Percentiles rank a stretch among this genome's conserved stretches.
Conservation (phyloP, 2,797 vertebrate species). For the Propithecus deckenii region DNA sequence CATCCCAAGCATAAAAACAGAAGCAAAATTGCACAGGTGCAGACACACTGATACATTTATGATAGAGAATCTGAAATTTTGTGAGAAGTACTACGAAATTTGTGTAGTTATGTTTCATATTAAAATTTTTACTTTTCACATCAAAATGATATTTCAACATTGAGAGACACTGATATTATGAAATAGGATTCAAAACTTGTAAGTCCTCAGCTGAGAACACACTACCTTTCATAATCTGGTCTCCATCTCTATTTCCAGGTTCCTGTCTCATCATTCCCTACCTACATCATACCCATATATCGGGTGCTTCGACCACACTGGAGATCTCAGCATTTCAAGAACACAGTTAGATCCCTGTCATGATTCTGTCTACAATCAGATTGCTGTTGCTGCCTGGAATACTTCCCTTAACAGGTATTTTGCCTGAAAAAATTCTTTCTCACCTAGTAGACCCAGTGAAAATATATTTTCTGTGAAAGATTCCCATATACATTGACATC, state of each 20-base stretch:
- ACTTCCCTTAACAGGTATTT: neutral
- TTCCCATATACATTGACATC: neutral
- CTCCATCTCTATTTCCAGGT: neutral
- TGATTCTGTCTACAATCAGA: neutral
- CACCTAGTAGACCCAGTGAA: neutral
- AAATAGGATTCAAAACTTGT: neutral
- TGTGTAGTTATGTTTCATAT: neutral
- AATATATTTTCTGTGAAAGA: neutral
- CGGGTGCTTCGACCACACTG: neutral
- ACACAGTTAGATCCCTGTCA: neutral
- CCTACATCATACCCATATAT: neutral
- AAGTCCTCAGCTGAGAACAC: neutral
- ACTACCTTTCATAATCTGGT: neutral
- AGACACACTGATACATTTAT: neutral
- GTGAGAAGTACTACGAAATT: neutral
- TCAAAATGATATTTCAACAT: neutral
- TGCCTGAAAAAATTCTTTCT: neutral
- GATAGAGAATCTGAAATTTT: neutral
- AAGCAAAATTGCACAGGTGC: neutral
- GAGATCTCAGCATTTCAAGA: neutral
- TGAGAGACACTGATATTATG: neutral
- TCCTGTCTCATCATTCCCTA: neutral
- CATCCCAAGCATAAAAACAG: neutral
- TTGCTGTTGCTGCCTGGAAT: neutral
- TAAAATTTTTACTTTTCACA: neutral